Evolutionary conservation across 2,113 vertebrate genomes (phyloP).

Genomic region (Ornithorhynchus anatinus): DNA sequence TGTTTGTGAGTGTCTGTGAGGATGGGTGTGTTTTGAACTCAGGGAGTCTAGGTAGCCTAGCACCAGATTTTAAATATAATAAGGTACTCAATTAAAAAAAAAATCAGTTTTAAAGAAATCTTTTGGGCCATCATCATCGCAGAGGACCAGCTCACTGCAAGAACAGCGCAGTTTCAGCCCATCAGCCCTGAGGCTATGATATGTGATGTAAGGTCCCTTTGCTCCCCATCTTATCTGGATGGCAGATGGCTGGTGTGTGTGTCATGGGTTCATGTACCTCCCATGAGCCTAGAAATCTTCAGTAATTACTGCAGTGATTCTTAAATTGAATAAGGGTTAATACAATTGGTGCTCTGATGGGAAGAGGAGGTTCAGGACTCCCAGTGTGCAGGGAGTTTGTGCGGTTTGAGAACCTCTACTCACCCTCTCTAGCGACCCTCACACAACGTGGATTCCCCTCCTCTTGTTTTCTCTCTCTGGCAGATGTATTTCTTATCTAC

Average conservation of each 20-base stretch:
- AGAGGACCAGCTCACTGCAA: too few species aligned
- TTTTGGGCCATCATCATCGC: too few species aligned
- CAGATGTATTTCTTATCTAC: neutral
- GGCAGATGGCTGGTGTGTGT: slow-evolving; percentile 20
- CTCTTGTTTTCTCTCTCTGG: slow-evolving; percentile 5
- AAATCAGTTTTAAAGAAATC: too few species aligned
- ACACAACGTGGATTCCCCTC: neutral
- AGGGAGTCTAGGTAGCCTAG: too few species aligned
- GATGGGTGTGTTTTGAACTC: too few species aligned
- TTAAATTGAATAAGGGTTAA: slow-evolving; percentile 13
- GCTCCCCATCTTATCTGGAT: neutral
- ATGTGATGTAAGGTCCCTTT: neutral
- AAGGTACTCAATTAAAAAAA: too few species aligned
- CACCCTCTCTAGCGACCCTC: neutral
- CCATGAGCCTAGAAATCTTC: slow-evolving; percentile 10
- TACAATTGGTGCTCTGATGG: too few species aligned
- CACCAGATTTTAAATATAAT: too few species aligned
- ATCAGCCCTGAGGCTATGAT: neutral
- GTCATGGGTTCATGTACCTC: slow-evolving; percentile 11
- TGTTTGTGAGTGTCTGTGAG: too few species aligned
- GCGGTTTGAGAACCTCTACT: neutral
- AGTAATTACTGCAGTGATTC: slow-evolving; percentile 33
- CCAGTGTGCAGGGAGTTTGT: neutral
- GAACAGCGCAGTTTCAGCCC: neutral
- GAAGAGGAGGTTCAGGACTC: too few species aligned